These are phyloP conservation scores for Amphiprion clarkii DNA, from an alignment of 2,797 vertebrate genomes.

Conservation along the genomic window DNA sequence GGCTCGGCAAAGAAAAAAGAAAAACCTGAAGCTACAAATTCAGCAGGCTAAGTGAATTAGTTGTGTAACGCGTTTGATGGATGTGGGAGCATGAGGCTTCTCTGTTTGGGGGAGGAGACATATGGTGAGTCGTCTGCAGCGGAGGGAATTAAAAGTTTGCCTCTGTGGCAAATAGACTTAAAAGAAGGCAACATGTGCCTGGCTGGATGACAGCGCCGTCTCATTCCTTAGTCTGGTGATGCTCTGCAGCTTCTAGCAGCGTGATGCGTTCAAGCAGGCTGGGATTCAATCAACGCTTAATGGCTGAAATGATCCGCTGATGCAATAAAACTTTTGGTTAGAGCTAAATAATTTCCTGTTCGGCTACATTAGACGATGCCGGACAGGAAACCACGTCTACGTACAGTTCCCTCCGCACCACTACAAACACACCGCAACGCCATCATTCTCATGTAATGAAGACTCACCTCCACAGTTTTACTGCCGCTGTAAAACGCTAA, in stretches of 20 bases:
- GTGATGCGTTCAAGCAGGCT: background rate
- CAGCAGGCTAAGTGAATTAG: slow-evolving; percentile 55
- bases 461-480: slow-evolving; percentile 59
- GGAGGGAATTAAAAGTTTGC: slow-evolving; percentile 61
- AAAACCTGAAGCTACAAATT: slow-evolving; percentile 40
- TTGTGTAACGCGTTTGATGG: slow-evolving; percentile 48
- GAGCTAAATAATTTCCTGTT: slow-evolving; percentile 5
- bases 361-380: slow-evolving; percentile 13
- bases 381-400: slow-evolving; percentile 11
- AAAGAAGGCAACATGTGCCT: slow-evolving; percentile 49
- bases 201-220: slow-evolving; percentile 42
- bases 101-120: slow-evolving; percentile 52
- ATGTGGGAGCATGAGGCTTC: slow-evolving; percentile 45
- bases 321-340: slow-evolving; percentile 26
- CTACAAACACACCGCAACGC: slow-evolving; percentile 21
- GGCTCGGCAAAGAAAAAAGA: slow-evolving; percentile 8
- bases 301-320: slow-evolving; percentile 30
- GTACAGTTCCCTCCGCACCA: slow-evolving; percentile 13
- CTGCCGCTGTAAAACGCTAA: slow-evolving; percentile 64
- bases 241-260: slow-evolving; percentile 12
- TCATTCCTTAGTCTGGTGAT: slow-evolving; percentile 20
- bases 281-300: slow-evolving; percentile 25
- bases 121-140: slow-evolving; percentile 50
- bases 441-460: slow-evolving; percentile 56
- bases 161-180: slow-evolving; percentile 50